These are phyloP conservation scores for Tyrophagus putrescentiae DNA, from an alignment of 1,140 invertebrate genomes.

Conservation along the genomic window DNA sequence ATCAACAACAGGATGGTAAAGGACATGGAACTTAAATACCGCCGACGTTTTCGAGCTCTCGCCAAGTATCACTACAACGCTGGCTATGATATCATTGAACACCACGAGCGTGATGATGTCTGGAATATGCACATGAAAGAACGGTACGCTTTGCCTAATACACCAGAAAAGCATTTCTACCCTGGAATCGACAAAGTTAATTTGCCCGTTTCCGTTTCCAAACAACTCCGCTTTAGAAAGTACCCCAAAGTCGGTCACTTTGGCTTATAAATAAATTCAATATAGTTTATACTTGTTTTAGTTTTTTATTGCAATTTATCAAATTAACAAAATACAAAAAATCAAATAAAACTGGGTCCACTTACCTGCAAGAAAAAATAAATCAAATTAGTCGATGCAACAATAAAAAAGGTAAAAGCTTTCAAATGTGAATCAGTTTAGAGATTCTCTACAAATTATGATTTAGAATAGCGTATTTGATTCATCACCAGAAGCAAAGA, in stretches of 20 bases:
- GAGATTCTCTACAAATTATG: too few species aligned
- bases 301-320: background rate
- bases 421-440: too few species aligned
- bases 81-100: conserved; percentile 14
- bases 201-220: background rate
- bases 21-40: conserved; percentile 16
- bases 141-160: background rate
- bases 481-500: too few species aligned
- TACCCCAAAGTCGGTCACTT: background rate
- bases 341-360: too few species aligned
- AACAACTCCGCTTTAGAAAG: background rate
- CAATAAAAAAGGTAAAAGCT: too few species aligned
- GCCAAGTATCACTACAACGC: conserved; percentile 22
- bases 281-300: background rate
- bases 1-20: background rate
- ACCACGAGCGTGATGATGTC: conserved; percentile 9
- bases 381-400: too few species aligned
- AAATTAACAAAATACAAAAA: conserved; percentile 15
- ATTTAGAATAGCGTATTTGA: too few species aligned
- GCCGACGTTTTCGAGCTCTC: conserved; percentile 24
- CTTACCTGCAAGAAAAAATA: too few species aligned
- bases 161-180: conserved; percentile 3
- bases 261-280: conserved; percentile 9
- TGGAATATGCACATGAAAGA: conserved; percentile 19
- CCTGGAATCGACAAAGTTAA: conserved; percentile 8